Conservation (phyloP, 2,113 vertebrate species). For the Dasyurus viverrinus region DNA sequence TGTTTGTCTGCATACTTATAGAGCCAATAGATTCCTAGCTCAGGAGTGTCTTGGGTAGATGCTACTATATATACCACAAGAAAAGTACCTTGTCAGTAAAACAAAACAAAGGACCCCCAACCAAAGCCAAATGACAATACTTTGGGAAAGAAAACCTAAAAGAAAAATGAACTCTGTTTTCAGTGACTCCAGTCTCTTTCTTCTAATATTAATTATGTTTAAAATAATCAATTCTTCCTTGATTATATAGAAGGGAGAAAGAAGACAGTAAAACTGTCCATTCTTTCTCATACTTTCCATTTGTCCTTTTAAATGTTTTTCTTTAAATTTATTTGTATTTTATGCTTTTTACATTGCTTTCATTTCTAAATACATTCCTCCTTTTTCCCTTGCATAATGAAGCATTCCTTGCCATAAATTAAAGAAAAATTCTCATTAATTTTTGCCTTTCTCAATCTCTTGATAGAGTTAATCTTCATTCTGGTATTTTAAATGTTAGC, state of each 20-base stretch:
- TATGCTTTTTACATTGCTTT: not conserved
- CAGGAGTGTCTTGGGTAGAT: not conserved
- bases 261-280: slow-evolving; percentile 12
- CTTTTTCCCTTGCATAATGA: not conserved
- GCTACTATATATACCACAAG: not conserved
- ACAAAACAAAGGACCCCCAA: not conserved
- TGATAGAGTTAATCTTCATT: slow-evolving; percentile 28
- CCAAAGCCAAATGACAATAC: not conserved
- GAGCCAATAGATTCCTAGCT: not conserved
- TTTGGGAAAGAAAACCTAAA: not conserved
- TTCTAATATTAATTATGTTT: slow-evolving; percentile 13
- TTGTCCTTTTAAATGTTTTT: not conserved
- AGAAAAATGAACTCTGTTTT: not conserved
- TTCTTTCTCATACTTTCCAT: not conserved
- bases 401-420: not conserved
- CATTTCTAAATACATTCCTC: not conserved
- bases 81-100: not conserved
- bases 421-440: slow-evolving; percentile 18
- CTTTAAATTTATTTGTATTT: not conserved
- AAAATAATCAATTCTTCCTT: not conserved
- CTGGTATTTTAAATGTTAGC: not conserved
- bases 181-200: not conserved
- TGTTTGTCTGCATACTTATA: not conserved
- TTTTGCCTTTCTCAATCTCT: not conserved
- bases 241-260: slow-evolving; percentile 7